Evolutionary conservation across 1,140 invertebrate genomes (phyloP).

Genomic region (Ostrea edulis): DNA sequence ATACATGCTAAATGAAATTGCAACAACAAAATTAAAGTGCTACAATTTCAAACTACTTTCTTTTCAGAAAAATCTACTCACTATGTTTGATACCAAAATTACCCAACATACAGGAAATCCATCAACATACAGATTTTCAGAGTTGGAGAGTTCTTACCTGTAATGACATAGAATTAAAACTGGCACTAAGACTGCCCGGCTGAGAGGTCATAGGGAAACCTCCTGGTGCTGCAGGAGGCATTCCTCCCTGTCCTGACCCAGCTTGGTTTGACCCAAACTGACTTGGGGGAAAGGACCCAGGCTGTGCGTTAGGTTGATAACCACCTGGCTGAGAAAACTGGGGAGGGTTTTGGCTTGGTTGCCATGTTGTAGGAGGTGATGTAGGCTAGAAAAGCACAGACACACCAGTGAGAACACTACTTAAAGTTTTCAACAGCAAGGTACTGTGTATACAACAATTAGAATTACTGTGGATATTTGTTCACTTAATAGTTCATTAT

Average conservation of each 20-base stretch:
- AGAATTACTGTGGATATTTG: too few species aligned
- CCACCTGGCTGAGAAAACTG: not conserved
- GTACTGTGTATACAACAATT: too few species aligned
- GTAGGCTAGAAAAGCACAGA: not conserved
- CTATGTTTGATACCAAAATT: too few species aligned
- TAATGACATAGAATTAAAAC: constrained; percentile 40
- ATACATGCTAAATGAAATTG: too few species aligned
- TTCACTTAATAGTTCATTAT: not conserved
- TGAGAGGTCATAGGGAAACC: constrained; percentile 11
- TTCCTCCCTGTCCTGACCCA: not conserved
- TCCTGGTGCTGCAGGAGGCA: constrained; percentile 40
- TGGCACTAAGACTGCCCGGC: not conserved
- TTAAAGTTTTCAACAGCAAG: not conserved
- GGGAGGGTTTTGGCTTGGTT: not conserved
- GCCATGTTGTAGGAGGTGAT: constrained; percentile 5
- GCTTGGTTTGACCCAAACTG: not conserved
- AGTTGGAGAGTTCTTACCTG: not conserved
- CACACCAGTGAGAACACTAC: not conserved
- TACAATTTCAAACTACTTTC: too few species aligned
- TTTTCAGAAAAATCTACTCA: too few species aligned
- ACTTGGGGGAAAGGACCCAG: not conserved
- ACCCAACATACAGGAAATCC: too few species aligned
- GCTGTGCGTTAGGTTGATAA: not conserved
- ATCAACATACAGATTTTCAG: too few species aligned
- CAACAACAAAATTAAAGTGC: too few species aligned